Base-by-base conservation (phyloP, 2,888 invertebrate genomes). In the Yponomeuta plumbellus region DNA sequence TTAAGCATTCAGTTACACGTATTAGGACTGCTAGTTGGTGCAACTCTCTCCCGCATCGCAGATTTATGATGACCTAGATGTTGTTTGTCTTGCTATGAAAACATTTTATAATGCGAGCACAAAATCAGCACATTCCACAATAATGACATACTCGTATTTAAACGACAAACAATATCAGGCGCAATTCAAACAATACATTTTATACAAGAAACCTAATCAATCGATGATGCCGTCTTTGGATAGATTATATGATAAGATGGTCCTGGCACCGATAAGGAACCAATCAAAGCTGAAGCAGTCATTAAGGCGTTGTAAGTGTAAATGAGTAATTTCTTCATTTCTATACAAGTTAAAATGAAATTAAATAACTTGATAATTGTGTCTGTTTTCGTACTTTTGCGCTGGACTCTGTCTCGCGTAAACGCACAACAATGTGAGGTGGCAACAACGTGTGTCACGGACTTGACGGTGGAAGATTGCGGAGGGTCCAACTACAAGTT, bases 401-500 rank as follows among this genome's bases (percentile, higher is more conserved):
- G 44, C 17, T 52, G n/a, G 21, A 59, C 22, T 10, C 21, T 59
- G 11, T 59, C 11, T 59, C 13, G 59, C 22, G 59, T 59, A 21
- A 13, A 22, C 59, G 59, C 59, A 21, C 59, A 80, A 34, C 66
- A 80, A 67, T 90, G 90, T 75, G 69, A 78, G 67, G 69, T 78
- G 22, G 87, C 85, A 6, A 78, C 82, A 70, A 74, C 71, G 66
- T 92, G 91, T 76, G 76, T 90, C 39, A 83, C 85, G 17, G 91
- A 91, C 72, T 70, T 84, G 58, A 74, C 75, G 2, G 74, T 73
- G 22, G 73, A 69, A 0, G 81, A 84, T 57, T 91, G 91, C 68
- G 70, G 64, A 39, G 62, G 59, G 11, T 69, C 71, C 1, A 77
- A 76, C 20, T 70, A 81, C 64, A 76, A 77, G 20, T 71, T 86